Base-by-base conservation (phyloP, 2,797 vertebrate species). In the Margarornis squamiger region DNA sequence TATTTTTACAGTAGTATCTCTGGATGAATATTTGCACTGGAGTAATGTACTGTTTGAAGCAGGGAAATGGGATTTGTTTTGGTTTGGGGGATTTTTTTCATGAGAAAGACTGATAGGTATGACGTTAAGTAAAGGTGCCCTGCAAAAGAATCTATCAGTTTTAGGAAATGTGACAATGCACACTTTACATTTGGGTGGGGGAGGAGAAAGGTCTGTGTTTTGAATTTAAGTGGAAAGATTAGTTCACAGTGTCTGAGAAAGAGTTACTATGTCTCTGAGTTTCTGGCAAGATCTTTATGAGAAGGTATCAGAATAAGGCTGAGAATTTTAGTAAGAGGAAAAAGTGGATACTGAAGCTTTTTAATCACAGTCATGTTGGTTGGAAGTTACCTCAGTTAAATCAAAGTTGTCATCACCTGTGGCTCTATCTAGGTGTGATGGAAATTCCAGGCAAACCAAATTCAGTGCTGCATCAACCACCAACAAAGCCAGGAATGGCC, bases 171-270 rank as follows among this genome's bases (percentile, higher is more conserved):
- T 32, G 24, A 63, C 66, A 73, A 26, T 36, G 16, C 27, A 22
- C 63, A 32, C 10, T 39, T 39, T 21, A 65, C 16, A 2, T 54
- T 48, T 32, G 19, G 4, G 1, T 9, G 6, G 1, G 4, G 8
- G 13, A 29, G 10, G 24, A 43, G 41, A 46, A 71, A 54, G 2
- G 6, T 43, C 24, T 38, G 6, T 62, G 14, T 68, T 73, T 59
- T 49, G 36, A 65, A 30, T 65, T 26, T 48, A 63, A 55, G 51
- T 46, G 32, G 17, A 45, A 23, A 59, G 14, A 39, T 39, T 80
- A 39, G 22, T 52, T 34, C 12, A 29, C 27, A 21, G 3, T 23
- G 5, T 34, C 45, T 84, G 7, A 61, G 45, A 85, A 88, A 68
- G 8, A 43, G 8, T 81, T 77, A 16, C 32, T 73, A 62, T 7